Base-by-base conservation (phyloP, 2,797 vertebrate genomes). In the Cossypha dichroa region DNA sequence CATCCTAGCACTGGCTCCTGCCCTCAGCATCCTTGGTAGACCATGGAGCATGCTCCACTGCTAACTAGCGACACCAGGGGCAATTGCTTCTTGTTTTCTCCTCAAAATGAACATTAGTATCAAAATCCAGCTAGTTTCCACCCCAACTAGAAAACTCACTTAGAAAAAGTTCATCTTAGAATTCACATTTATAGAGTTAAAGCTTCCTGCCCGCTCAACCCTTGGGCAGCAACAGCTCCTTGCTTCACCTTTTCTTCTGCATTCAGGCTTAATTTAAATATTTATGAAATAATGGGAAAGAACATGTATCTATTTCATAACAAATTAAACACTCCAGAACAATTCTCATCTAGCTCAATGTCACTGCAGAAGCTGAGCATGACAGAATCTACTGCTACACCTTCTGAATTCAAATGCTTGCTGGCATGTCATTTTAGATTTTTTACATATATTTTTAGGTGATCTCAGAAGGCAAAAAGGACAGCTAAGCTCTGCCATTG, bases 321-420 rank as follows among this genome's bases (percentile, higher is more conserved):
- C 64, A 64, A 95, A 95, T 93, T 90, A 94, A 94, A 94, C 38
- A 72, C 58, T 90, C 89, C 9, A 28, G 62, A 96, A 82, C 36
- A 68, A 72, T 91, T 94, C 84, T 72, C 4, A 1, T 93, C 85
- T 38, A 66, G 52, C 59, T 94, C 84, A 93, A 62, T 59, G 66
- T 90, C 62, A 73, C 43, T 23, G 79, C 84, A 84, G 62, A 93
- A 78, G 73, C 73, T 23, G 54, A 95, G 62, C 62, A 86, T 0
- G 2, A 88, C 51, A 81, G 70, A 82, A 62, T 38, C 40, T 41
- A 36, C 43, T 75, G 51, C 55, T 76, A 63, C 1, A 11, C 29
- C 34, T 80, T 59, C 76, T 33, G 91, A 92, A 91, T 88, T 74
- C 36, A 88, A 92, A 78, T 88, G 68, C 49, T 83, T 63, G 23